These are phyloP conservation scores for Stratiolaelaps scimitus DNA, from an alignment of 1,140 invertebrate species.

Conservation along the genomic window DNA sequence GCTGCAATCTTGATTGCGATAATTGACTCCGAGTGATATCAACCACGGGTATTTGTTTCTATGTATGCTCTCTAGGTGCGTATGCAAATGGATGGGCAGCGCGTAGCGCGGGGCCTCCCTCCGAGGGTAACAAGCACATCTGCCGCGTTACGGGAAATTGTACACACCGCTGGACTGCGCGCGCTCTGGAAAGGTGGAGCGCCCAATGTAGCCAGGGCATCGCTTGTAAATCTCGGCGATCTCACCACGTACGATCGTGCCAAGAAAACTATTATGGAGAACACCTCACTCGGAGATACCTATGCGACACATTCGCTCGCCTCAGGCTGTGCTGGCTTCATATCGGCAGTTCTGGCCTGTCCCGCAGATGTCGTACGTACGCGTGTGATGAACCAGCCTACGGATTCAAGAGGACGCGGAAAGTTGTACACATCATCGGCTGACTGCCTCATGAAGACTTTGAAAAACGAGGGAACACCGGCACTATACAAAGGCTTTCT, in stretches of 20 bases:
- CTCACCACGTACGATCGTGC: slow-evolving; percentile 77
- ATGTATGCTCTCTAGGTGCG: no score
- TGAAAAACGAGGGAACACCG: slow-evolving; percentile 40
- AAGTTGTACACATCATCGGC: slow-evolving; percentile 39
- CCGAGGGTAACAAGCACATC: slow-evolving; percentile 57
- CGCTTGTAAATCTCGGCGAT: slow-evolving; percentile 58
- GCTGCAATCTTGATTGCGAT: no score
- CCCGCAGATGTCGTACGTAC: slow-evolving; percentile 87
- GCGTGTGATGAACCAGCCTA: slow-evolving; percentile 82
- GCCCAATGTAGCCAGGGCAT: slow-evolving; percentile 71
- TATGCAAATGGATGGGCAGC: slow-evolving; percentile 76
- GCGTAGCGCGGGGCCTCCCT: slow-evolving; percentile 60
- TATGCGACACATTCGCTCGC: slow-evolving; percentile 61
- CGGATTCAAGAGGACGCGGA: slow-evolving; percentile 54
- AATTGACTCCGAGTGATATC: no score
- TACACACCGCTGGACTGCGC: slow-evolving; percentile 56
- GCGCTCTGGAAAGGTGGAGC: slow-evolving; percentile 78
- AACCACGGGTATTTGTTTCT: no score
- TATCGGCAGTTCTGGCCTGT: slow-evolving; percentile 71
- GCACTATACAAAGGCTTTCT: slow-evolving; percentile 45
- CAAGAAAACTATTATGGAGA: slow-evolving; percentile 61
- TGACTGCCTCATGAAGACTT: slow-evolving; percentile 41
- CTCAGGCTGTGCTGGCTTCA: slow-evolving; percentile 61
- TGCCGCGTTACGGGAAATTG: slow-evolving; percentile 57
- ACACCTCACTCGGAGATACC: slow-evolving; percentile 63